Conservation (phyloP, 2,797 vertebrate genomes). For the Xerus rutilus region DNA sequence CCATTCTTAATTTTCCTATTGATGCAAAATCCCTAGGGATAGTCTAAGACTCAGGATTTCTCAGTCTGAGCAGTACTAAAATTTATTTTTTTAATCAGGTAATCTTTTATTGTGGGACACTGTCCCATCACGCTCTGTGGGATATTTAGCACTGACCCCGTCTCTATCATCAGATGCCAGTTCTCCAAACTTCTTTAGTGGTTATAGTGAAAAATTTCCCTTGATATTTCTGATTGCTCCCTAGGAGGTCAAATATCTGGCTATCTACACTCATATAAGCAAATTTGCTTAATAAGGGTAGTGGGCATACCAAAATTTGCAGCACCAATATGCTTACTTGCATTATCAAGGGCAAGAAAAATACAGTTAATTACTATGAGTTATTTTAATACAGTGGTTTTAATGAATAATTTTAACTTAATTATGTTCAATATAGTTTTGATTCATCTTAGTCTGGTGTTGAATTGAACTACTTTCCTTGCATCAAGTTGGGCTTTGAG, state of each 20-base stretch:
- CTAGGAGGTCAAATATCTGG: not conserved
- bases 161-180: not conserved
- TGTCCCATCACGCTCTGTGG: not conserved
- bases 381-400: not conserved
- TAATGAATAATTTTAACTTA: conserved; percentile 5
- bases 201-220: not conserved
- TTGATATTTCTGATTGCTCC: not conserved
- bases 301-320: too few relatives aligned
- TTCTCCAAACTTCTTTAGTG: not conserved
- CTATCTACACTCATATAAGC: not conserved
- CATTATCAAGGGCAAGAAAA: not conserved
- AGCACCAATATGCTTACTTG: too few relatives aligned
- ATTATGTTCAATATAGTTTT: not conserved
- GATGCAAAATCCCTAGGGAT: not conserved
- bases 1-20: not conserved
- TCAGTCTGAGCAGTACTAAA: not conserved
- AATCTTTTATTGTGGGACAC: not conserved
- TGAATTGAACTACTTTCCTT: not conserved
- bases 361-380: not conserved
- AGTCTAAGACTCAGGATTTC: not conserved
- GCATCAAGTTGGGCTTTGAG: not conserved
- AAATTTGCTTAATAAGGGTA: not conserved
- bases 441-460: not conserved
- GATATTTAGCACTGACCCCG: not conserved
- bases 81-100: not conserved